A percentile compares a stretch with the other conserved stretches of the same genome.
Conservation (phyloP, 2,888 invertebrate genomes). For the Hypercompe scribonia region DNA sequence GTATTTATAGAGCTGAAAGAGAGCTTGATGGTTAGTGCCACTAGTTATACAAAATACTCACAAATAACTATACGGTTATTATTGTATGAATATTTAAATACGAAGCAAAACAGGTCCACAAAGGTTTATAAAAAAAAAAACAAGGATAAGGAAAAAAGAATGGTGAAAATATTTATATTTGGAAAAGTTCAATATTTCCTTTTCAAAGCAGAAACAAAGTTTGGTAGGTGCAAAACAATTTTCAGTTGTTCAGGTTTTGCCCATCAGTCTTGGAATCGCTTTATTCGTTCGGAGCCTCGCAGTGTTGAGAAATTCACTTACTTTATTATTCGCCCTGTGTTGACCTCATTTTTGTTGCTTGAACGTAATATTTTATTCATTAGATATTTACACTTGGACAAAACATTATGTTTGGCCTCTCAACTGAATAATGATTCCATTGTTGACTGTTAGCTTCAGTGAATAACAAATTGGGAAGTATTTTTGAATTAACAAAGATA, state of each 20-base stretch:
- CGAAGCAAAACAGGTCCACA: background rate
- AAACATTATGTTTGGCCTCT: conserved; percentile 32
- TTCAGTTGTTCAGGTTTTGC: conserved; percentile 48
- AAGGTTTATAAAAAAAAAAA: conserved; percentile 23
- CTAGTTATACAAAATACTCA: background rate
- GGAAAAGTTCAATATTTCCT: conserved; percentile 47
- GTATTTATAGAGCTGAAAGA: background rate
- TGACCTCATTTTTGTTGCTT: conserved; percentile 53
- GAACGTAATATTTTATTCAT: conserved; percentile 49
- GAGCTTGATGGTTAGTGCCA: background rate
- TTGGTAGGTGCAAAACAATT: conserved; percentile 50
- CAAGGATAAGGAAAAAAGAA: background rate
- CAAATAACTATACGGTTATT: background rate
- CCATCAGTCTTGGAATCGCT: conserved; percentile 48
- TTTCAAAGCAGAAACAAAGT: conserved; percentile 46
- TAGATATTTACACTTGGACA: conserved; percentile 50
- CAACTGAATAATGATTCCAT: conserved; percentile 29
- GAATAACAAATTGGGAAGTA: conserved; percentile 16
- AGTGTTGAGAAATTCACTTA: conserved; percentile 42
- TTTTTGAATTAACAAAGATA: conserved; percentile 3
- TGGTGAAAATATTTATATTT: conserved; percentile 32
- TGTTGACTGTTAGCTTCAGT: conserved; percentile 14
- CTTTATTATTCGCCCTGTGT: conserved; percentile 51
- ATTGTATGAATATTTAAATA: background rate
- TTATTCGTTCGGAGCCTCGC: conserved; percentile 27